Conservation (phyloP, 2,888 invertebrate genomes). For the Theodoxus fluviatilis region DNA sequence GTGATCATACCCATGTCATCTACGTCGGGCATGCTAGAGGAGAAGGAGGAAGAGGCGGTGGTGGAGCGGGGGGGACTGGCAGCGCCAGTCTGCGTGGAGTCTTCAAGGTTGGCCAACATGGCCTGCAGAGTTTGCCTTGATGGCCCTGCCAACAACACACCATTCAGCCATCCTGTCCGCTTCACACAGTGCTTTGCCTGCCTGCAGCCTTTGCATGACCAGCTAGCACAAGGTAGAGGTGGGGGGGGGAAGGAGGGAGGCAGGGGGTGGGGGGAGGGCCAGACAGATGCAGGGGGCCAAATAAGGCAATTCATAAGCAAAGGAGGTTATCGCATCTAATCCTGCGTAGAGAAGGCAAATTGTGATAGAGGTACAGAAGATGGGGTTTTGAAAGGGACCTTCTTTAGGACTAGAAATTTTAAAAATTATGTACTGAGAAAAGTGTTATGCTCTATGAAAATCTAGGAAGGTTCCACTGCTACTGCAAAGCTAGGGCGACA, state of each 20-base stretch:
- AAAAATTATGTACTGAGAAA: too few species aligned
- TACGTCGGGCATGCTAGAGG: slow-evolving; percentile 44
- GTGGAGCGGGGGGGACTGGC: slow-evolving; percentile 32
- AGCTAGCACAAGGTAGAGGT: slow-evolving; percentile 23
- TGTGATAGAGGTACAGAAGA: slow-evolving; percentile 6
- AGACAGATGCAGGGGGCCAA: too few species aligned
- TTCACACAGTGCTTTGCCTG: too few species aligned
- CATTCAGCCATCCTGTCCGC: too few species aligned
- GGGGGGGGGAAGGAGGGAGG: too few species aligned
- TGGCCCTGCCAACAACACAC: slow-evolving; percentile 59
- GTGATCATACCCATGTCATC: slow-evolving; percentile 55
- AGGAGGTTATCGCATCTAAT: background rate
- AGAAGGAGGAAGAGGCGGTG: too few species aligned
- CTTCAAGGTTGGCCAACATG: slow-evolving; percentile 66
- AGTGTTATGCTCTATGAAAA: too few species aligned
- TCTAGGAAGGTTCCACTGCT: too few species aligned
- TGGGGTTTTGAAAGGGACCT: too few species aligned
- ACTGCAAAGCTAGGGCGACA: background rate
- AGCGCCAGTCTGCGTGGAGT: slow-evolving; percentile 34
- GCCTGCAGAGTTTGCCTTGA: slow-evolving; percentile 65
- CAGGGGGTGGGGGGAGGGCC: background rate
- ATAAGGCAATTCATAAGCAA: background rate
- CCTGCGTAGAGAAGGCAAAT: background rate
- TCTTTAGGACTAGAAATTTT: too few species aligned
- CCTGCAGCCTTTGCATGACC: background rate